These are phyloP conservation scores for Drosophila athabasca DNA, from an alignment of 1,140 invertebrate species.

Conservation along the genomic window DNA sequence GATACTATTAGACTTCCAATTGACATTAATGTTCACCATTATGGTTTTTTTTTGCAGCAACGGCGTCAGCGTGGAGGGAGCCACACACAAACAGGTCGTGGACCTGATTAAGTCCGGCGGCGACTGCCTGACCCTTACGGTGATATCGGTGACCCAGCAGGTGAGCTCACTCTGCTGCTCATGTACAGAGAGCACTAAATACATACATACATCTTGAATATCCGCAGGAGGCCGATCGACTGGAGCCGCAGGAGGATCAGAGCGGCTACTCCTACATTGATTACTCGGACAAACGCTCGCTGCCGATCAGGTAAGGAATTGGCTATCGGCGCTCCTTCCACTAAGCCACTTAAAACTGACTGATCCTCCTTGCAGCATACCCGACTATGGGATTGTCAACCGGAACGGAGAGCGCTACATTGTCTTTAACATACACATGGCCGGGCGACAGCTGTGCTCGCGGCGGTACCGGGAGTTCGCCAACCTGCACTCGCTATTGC, in stretches of 20 bases:
- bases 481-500: conserved; percentile 93
- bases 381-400: conserved; percentile 93
- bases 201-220: neutral
- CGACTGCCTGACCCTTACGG: conserved; percentile 96
- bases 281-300: conserved; percentile 98
- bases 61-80: conserved; percentile 98
- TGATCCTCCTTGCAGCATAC: conserved; percentile 88
- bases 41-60: conserved; percentile 89
- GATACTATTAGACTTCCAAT: too few relatives aligned
- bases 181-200: neutral
- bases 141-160: conserved; percentile 96
- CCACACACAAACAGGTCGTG: conserved; percentile 99
- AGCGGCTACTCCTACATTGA: conserved; percentile 96
- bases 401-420: conserved; percentile 95
- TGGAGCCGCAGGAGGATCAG: conserved; percentile 94
- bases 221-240: conserved; percentile 90
- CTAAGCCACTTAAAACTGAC: neutral
- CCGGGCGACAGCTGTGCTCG: conserved; percentile 97
- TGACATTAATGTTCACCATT: neutral
- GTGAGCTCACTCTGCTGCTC: conserved; percentile 14
- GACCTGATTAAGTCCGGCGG: conserved; percentile 99
- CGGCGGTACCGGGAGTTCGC: conserved; percentile 98
- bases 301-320: conserved; percentile 89
- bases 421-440: conserved; percentile 99
- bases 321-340: too few relatives aligned